Evolutionary conservation across 2,888 invertebrate species (phyloP).

Genomic region (Harpalus rubripes): DNA sequence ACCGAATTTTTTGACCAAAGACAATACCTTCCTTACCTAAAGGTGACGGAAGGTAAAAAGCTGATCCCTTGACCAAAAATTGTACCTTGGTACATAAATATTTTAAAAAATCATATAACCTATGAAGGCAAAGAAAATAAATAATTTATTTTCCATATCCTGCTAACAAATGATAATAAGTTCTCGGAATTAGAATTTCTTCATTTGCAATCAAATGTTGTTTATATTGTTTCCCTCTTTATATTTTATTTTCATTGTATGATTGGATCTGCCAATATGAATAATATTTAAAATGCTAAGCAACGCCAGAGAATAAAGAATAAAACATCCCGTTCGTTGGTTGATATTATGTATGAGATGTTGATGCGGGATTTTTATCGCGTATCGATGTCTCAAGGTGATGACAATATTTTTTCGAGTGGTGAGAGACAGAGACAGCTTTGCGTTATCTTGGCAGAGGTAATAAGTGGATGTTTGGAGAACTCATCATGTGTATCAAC

Average conservation of each 20-base stretch:
- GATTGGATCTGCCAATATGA: not conserved
- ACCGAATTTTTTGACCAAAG: too few relatives aligned
- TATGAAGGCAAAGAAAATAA: too few relatives aligned
- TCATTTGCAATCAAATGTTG: not conserved
- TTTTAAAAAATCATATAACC: too few relatives aligned
- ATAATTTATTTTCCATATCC: too few relatives aligned
- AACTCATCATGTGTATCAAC: slow-evolving; percentile 36
- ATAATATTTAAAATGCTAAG: slow-evolving; percentile 3
- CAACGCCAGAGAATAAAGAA: not conserved
- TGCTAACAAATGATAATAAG: not conserved
- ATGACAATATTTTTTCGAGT: slow-evolving; percentile 38
- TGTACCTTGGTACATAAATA: too few relatives aligned
- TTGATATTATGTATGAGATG: slow-evolving; percentile 9
- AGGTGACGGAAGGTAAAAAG: too few relatives aligned
- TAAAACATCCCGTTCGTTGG: not conserved
- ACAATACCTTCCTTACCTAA: too few relatives aligned
- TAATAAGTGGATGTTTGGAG: slow-evolving; percentile 41
- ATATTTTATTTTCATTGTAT: not conserved
- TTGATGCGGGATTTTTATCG: slow-evolving; percentile 4
- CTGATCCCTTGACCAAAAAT: too few relatives aligned
- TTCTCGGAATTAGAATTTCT: not conserved
- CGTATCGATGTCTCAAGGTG: slow-evolving; percentile 46
- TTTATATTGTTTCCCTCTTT: not conserved
- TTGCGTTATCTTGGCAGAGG: slow-evolving; percentile 18
- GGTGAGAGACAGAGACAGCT: slow-evolving; percentile 2